phyloP scores from a whole-genome alignment of 2,113 vertebrate species.

The Spea multiplicata region DNA sequence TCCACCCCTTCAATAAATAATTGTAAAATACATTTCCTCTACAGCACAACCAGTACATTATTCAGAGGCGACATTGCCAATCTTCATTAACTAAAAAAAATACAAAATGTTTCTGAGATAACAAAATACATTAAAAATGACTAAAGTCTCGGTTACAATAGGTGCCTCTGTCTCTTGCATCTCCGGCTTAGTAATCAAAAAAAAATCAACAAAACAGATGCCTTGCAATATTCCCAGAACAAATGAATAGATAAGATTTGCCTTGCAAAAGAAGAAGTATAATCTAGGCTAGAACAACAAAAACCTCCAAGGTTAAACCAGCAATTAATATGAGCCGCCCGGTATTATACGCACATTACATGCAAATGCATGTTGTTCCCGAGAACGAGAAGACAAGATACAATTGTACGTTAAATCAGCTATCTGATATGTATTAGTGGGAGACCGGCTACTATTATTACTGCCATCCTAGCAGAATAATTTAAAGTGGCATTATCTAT shows the following conservation, averaged over 20 bases:
- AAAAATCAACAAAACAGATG: background rate
- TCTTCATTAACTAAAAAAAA: background rate
- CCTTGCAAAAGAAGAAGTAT: background rate
- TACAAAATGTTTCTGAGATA: background rate
- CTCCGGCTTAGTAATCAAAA: conserved; percentile 3
- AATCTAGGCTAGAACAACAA: background rate
- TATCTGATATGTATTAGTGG: background rate
- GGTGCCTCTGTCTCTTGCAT: background rate
- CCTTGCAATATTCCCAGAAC: conserved; percentile 21
- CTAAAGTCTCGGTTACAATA: background rate
- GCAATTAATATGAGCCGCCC: conserved; percentile 19
- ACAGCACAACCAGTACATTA: background rate
- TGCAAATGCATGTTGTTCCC: conserved; percentile 28
- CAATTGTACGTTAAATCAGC: background rate
- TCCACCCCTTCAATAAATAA: no score
- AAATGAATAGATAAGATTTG: background rate
- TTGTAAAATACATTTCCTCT: background rate
- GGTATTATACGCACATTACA: background rate
- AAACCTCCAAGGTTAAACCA: conserved; percentile 31
- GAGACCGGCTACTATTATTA: background rate
- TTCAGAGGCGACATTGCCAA: background rate
- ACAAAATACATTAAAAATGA: background rate
- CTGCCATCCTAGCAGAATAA: background rate
- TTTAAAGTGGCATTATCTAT: background rate
- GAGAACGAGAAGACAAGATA: background rate